Evolutionary conservation across 2,888 invertebrate species (phyloP), one percentile per base, ranked within the genome.

Genomic region (Suillia variegata): DNA sequence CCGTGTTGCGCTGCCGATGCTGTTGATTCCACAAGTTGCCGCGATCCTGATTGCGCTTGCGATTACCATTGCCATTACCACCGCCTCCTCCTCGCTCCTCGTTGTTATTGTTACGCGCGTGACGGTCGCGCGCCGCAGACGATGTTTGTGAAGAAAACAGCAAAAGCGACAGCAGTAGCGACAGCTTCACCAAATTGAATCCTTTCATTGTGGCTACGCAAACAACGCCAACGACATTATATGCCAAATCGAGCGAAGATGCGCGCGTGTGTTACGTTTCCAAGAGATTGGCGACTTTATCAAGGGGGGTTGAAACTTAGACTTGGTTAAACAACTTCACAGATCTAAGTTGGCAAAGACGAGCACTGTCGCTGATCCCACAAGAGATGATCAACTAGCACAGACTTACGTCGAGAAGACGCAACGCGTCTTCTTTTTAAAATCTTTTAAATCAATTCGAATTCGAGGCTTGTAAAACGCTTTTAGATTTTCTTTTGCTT

Each of bases 151-250:
- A 64, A 12, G 60, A 66, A 63, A 79, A 60, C 24, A 79, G 73
- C 59, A 79, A 68, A 54, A 78, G 70, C 67, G 76, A 62, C 62
- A 76, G 70, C 24, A 74, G 67, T 61, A 70, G 67, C 51, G 65
- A 61, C 33, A 66, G 58, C 22, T 47, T 12, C 38, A 38, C 38
- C 20, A 17, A 45, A 18, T 12, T 66, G 48, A 73, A 70, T 64
- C 64, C 69, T 67, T 68, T 71, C 78, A 78, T 79, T 68, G 67
- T 74, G 64, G 64, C 56, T 63, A 61, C 62, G 62, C 59, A 63
- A 67, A 38, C 54, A 42, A 22, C 59, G 57, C 64, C 54, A 64
- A 64, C 63, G 64, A 66, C 68, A 68, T 68, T 66, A 67, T 68
- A 64, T 59, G 62, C 45, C 38, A 55, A 62, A 54, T 58, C 60